A percentile compares a stretch with the other conserved stretches of the same genome.
Conservation (phyloP, 2,113 vertebrate genomes). For the Cebidichthys violaceus region DNA sequence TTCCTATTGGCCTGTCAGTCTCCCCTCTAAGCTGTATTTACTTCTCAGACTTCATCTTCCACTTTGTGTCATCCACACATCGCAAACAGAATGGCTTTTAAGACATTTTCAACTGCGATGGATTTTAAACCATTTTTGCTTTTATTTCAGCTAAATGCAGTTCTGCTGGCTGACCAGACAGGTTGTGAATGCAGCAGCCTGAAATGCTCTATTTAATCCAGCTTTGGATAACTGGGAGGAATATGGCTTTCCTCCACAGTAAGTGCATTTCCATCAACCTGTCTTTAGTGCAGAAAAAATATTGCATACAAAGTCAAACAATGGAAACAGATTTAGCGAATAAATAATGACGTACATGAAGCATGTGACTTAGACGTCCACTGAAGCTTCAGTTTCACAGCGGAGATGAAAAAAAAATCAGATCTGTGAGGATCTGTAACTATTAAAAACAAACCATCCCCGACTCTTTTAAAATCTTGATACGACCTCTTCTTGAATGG, state of each 20-base stretch:
- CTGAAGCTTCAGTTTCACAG: neutral
- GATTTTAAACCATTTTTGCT: slow-evolving; percentile 7
- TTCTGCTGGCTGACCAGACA: slow-evolving; percentile 17
- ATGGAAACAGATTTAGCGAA: neutral
- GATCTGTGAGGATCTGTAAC: neutral
- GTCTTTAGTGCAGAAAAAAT: neutral
- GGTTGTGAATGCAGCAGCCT: neutral
- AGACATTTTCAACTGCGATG: slow-evolving; percentile 10
- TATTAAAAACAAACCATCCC: neutral
- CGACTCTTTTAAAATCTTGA: neutral
- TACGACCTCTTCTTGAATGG: neutral
- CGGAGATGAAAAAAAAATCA: neutral
- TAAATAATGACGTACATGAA: neutral
- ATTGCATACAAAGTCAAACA: neutral
- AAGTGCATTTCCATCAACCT: neutral
- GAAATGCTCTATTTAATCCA: neutral
- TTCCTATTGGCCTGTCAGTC: slow-evolving; percentile 50
- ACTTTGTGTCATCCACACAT: slow-evolving; percentile 1
- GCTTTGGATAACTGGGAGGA: neutral
- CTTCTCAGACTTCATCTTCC: slow-evolving; percentile 35
- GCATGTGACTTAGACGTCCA: neutral
- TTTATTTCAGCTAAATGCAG: slow-evolving; percentile 5
- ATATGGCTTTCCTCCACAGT: neutral
- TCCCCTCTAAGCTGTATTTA: slow-evolving; percentile 40
- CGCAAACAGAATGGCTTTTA: slow-evolving; percentile 2